Base-by-base conservation (phyloP, 2,797 vertebrate genomes). In the Lerista edwardsae region DNA sequence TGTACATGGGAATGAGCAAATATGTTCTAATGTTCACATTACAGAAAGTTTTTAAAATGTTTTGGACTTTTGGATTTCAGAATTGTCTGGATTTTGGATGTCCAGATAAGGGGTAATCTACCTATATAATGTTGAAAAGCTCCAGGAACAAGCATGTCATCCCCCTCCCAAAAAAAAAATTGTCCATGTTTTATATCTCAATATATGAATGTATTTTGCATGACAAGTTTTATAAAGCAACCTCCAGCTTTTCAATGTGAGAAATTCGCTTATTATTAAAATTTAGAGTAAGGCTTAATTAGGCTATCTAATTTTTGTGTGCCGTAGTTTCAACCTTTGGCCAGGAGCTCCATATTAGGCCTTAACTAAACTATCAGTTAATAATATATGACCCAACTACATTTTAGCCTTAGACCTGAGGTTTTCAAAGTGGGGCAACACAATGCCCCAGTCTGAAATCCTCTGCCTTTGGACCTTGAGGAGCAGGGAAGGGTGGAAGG, bases 161-260 rank as follows among this genome's bases (percentile, higher is more conserved):
- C n/a, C 27, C 64, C 14, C 51, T n/a, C 65, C 72, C 34, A 86
- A 27, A 29, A 25, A 71, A 86, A 39, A 39, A 44, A 71, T 11
- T 23, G 19, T 29, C 55, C 64, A 59, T 39, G 34, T 47, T 73
- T 55, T 78, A 25, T 7, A 59, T 80, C 51, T 68, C 34, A 62
- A 47, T 34, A 55, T 51, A 61, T 19, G 47, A 55, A 34, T 1
- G 11, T 27, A n/a, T 77, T 21, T 41, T 75, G 57, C 3, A 62
- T 39, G 29, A 78, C 15, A 55, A 59, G 55, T n/a, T 74, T 64
- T 23, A 41, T 2, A 4, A 0, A 84, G 41, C 59, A 64, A 55
- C 11, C 73, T 3, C n/a, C 31, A 1, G 0, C 10, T 67, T n/a
- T 85, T 0, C 0, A 61, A 61, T 25, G 51, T 55, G 51, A 17